Conservation (phyloP, 2,113 vertebrate genomes). For the Ceyx cyanopectus region DNA sequence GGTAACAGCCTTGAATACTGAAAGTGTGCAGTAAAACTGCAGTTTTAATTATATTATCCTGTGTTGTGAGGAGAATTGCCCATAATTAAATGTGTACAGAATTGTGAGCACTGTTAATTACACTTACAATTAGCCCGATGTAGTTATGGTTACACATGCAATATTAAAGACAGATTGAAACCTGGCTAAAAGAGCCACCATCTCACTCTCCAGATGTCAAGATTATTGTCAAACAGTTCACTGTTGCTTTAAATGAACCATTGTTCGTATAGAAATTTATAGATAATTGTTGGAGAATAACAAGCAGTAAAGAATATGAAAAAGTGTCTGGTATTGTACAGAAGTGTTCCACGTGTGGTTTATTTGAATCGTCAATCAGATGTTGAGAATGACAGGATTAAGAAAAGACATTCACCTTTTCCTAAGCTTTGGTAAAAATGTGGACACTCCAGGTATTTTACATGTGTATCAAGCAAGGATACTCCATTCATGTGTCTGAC, state of each 20-base stretch:
- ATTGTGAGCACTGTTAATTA: conserved; percentile 52
- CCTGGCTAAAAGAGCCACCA: not conserved
- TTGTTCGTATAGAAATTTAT: not conserved
- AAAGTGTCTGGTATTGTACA: not conserved
- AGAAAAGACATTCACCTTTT: not conserved
- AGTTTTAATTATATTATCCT: not conserved
- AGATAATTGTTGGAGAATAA: not conserved
- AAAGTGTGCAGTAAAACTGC: not conserved
- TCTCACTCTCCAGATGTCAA: conserved; percentile 64
- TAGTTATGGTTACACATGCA: not conserved
- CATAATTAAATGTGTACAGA: not conserved
- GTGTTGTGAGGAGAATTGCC: not conserved
- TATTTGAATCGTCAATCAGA: not conserved
- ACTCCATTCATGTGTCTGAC: not conserved
- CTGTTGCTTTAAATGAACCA: not conserved
- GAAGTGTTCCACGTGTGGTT: not conserved
- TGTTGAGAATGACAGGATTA: not conserved
- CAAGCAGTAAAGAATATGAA: not conserved
- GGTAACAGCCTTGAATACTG: not conserved
- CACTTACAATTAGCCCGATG: not conserved
- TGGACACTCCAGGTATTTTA: not conserved
- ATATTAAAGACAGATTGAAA: not conserved
- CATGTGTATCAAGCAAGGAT: not conserved
- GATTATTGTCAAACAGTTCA: conserved; percentile 61
- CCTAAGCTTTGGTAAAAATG: not conserved